Conservation (phyloP, 1,140 invertebrate genomes). For the Antheraea mylitta region DNA sequence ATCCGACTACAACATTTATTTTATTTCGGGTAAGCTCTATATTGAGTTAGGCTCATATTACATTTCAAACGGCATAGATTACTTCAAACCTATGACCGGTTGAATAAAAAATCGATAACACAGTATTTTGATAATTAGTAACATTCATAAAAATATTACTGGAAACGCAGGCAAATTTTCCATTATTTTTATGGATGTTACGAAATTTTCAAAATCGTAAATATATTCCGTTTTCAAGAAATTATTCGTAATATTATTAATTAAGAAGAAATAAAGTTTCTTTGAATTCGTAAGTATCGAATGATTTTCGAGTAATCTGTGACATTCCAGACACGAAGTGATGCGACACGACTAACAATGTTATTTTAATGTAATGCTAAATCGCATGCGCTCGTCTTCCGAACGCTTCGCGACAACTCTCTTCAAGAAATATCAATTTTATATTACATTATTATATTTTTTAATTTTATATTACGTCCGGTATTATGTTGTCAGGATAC, state of each 20-base stretch:
- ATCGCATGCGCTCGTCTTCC: not conserved
- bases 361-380: not conserved
- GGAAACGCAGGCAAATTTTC: slow-evolving; percentile 34
- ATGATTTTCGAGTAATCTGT: slow-evolving; percentile 39
- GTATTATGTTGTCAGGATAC: slow-evolving; percentile 12
- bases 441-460: not conserved
- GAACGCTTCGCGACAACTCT: slow-evolving; percentile 24
- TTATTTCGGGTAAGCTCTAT: slow-evolving; percentile 67
- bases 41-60: slow-evolving; percentile 67
- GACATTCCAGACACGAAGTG: slow-evolving; percentile 48
- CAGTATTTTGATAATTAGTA: not conserved
- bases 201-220: not conserved
- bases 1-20: slow-evolving; percentile 74
- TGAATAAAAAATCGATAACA: not conserved
- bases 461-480: not conserved
- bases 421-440: slow-evolving; percentile 33
- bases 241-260: no score
- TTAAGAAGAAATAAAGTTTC: no score
- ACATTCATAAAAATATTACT: slow-evolving; percentile 16
- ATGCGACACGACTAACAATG: slow-evolving; percentile 31
- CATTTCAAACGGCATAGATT: slow-evolving; percentile 53
- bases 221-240: not conserved
- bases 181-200: slow-evolving; percentile 16
- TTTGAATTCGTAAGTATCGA: not conserved
- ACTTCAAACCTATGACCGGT: slow-evolving; percentile 19